A percentile compares a stretch with the other conserved stretches of the same genome.
Conservation (phyloP, 2,797 vertebrate genomes). For the Furcifer pardalis region DNA sequence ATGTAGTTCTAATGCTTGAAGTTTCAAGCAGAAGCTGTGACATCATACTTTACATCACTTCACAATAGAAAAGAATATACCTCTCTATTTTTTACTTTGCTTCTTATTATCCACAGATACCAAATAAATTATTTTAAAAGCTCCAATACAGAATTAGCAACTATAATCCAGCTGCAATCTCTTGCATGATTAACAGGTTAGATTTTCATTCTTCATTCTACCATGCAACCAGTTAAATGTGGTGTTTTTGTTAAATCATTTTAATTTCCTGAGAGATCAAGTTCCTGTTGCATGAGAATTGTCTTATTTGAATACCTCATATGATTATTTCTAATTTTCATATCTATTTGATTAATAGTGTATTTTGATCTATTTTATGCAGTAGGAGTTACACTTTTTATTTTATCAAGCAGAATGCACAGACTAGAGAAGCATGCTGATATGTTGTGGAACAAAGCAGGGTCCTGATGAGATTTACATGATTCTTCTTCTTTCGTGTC, state of each 20-base stretch:
- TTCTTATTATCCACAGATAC: slow-evolving; percentile 21
- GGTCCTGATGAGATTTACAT: slow-evolving; percentile 15
- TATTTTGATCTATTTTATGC: slow-evolving; percentile 67
- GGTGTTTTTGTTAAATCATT: slow-evolving; percentile 70
- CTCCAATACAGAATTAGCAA: slow-evolving; percentile 65
- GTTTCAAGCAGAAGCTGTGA: neutral
- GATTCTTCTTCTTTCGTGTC: too few relatives aligned
- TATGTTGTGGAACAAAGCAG: slow-evolving; percentile 37
- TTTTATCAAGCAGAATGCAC: slow-evolving; percentile 47
- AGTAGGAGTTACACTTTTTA: slow-evolving; percentile 53
- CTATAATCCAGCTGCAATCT: slow-evolving; percentile 67
- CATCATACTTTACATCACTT: neutral
- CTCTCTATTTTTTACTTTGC: slow-evolving; percentile 15
- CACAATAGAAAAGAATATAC: neutral
- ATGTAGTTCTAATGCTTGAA: neutral
- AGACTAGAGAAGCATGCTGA: slow-evolving; percentile 25
- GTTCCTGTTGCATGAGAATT: slow-evolving; percentile 64
- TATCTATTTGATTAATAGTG: slow-evolving; percentile 72
- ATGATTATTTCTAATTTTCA: slow-evolving; percentile 72
- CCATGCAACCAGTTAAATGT: slow-evolving; percentile 66
- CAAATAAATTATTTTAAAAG: slow-evolving; percentile 63
- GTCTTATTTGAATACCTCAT: slow-evolving; percentile 66
- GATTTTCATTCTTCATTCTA: slow-evolving; percentile 72
- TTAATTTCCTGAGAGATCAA: slow-evolving; percentile 75
- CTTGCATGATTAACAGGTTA: slow-evolving; percentile 73